Evolutionary conservation across 2,113 vertebrate species (phyloP).

Genomic region (Synchiropus splendidus): DNA sequence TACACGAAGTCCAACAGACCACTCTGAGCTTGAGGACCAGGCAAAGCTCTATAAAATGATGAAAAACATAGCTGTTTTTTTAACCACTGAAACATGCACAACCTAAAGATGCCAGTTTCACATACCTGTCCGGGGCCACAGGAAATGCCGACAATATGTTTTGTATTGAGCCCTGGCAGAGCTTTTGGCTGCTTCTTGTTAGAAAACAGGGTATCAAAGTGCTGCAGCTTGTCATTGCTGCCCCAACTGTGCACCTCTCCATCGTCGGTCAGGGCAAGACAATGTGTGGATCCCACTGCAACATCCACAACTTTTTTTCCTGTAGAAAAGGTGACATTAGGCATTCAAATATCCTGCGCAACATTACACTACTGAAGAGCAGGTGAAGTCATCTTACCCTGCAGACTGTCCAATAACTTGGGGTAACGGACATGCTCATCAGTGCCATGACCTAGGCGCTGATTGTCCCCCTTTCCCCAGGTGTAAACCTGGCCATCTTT

Average conservation of each 20-base stretch:
- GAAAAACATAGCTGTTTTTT: too few species aligned
- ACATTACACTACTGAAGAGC: not conserved
- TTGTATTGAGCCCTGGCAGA: slow-evolving; percentile 84
- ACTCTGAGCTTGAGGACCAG: slow-evolving; percentile 95
- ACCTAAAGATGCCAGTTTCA: not conserved
- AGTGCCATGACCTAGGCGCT: slow-evolving; percentile 90
- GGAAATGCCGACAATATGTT: slow-evolving; percentile 90
- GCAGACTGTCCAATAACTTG: slow-evolving; percentile 84
- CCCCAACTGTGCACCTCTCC: slow-evolving; percentile 97
- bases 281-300: slow-evolving; percentile 92
- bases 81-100: not conserved
- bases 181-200: slow-evolving; percentile 91
- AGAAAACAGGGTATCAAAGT: slow-evolving; percentile 91
- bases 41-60: slow-evolving; percentile 72
- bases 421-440: slow-evolving; percentile 96
- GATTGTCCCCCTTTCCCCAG: slow-evolving; percentile 97
- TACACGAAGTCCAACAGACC: slow-evolving; percentile 90
- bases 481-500: slow-evolving; percentile 96
- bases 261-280: slow-evolving; percentile 88
- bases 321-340: slow-evolving; percentile 37
- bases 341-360: not conserved
- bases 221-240: slow-evolving; percentile 94
- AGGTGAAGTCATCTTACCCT: slow-evolving; percentile 65
- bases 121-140: slow-evolving; percentile 92
- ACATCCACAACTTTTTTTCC: slow-evolving; percentile 95